These are phyloP conservation scores for Neoaliturus tenellus DNA, from an alignment of 2,888 invertebrate species.

Conservation along the genomic window DNA sequence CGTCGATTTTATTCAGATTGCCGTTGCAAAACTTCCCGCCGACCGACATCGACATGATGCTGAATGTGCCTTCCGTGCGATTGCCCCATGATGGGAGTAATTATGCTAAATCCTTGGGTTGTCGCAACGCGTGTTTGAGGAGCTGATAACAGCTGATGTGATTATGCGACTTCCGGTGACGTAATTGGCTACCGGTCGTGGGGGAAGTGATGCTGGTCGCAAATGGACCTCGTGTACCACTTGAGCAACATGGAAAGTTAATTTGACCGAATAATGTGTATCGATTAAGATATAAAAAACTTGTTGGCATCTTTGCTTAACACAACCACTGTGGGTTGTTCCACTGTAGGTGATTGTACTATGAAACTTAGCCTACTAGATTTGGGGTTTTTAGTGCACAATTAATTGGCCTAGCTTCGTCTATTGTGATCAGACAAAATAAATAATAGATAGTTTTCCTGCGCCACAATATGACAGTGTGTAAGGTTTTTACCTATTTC, in stretches of 20 bases:
- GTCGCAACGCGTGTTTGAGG: conserved; percentile 7
- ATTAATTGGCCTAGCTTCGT: too few species aligned
- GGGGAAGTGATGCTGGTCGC: neutral
- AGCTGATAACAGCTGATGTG: conserved; percentile 19
- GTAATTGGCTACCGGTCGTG: neutral
- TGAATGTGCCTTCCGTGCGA: neutral
- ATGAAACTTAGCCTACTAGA: too few species aligned
- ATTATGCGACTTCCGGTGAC: conserved; percentile 31
- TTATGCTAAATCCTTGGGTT: neutral
- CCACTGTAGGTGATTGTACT: too few species aligned
- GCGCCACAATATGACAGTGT: too few species aligned
- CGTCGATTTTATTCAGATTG: neutral
- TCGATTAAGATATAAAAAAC: too few species aligned
- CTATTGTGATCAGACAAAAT: too few species aligned
- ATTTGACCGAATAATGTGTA: too few species aligned
- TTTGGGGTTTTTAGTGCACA: too few species aligned
- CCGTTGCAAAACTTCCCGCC: conserved; percentile 12
- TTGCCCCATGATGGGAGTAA: neutral
- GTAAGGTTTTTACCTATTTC: too few species aligned
- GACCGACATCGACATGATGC: neutral
- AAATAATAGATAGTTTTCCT: too few species aligned
- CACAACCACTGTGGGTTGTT: too few species aligned
- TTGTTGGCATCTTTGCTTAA: too few species aligned
- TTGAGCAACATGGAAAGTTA: neutral
- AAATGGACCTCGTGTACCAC: neutral